Base-by-base conservation (phyloP, 2,113 vertebrate genomes). In the Pungitius pungitius region DNA sequence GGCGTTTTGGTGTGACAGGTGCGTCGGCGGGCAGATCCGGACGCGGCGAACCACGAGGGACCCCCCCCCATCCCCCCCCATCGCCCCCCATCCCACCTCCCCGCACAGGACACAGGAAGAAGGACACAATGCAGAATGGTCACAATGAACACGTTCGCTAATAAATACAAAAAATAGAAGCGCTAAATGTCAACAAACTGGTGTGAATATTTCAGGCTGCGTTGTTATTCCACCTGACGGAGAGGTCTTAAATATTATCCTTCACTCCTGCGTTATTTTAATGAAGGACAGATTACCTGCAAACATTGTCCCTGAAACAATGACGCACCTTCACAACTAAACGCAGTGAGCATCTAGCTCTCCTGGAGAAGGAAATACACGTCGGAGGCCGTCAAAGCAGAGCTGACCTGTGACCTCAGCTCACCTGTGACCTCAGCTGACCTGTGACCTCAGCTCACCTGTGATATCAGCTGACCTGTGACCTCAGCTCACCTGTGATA, bases 1-100 rank as follows among this genome's bases (percentile, higher is more conserved):
- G 13, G 43, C 20, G 77, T 73, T n/a, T 81, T 52, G 72, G 72
- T 49, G 74, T 68, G 82, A 91, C 89, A 91, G 88, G 90, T 90
- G 90, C 54, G 78, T 78, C 73, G 77, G 80, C 73, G 85, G 77
- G n/a, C 61, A 26, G 69, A 83, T 78, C 60, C 39, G 85, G 84
- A 70, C 84, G 77, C 35, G 72, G 84, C 45, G 54, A 88, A 61
- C 74, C 87, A 73, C 87, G 13, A 65, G 85, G 80, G n/a, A n/a
- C n/a, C n/a, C n/a, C n/a, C n/a, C n/a, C n/a, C n/a, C n/a, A n/a
- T n/a, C n/a, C n/a, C n/a, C n/a, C n/a, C n/a, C n/a, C n/a, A n/a
- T n/a, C n/a, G n/a, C n/a, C n/a, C n/a, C n/a, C n/a, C n/a, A n/a
- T n/a, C n/a, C n/a, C n/a, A n/a, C n/a, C n/a, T n/a, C n/a, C n/a